Conservation (phyloP, 2,113 vertebrate genomes). For the Plotosus lineatus region DNA sequence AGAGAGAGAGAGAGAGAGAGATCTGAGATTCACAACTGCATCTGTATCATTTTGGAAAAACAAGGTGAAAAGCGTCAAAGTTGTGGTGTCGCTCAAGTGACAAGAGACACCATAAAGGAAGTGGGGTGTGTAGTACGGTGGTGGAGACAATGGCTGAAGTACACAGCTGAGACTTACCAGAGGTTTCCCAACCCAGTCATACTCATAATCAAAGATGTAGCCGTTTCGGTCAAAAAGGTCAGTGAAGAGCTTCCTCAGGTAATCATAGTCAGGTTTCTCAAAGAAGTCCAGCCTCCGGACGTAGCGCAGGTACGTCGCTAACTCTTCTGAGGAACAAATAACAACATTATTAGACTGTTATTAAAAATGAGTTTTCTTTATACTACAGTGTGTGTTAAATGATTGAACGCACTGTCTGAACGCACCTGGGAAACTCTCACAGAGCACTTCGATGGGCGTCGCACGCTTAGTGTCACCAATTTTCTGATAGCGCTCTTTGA, state of each 20-base stretch:
- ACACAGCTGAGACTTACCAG: constrained; percentile 76
- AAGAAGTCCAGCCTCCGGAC: constrained; percentile 96
- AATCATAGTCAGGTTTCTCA: constrained; percentile 95
- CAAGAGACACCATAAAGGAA: constrained; percentile 12
- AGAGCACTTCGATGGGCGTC: constrained; percentile 92
- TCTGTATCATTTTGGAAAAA: not conserved
- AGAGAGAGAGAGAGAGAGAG: constrained; percentile 25
- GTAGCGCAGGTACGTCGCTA: constrained; percentile 95
- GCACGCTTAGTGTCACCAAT: constrained; percentile 96
- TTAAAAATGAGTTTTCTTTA: not conserved
- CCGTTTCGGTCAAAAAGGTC: constrained; percentile 92
- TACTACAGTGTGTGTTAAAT: not conserved
- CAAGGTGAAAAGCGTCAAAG: not conserved
- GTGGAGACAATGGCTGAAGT: not conserved
- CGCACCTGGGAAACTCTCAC: constrained; percentile 94
- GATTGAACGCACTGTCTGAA: not conserved
- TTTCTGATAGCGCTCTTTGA: constrained; percentile 97
- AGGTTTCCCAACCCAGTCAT: constrained; percentile 97
- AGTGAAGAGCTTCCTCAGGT: constrained; percentile 92
- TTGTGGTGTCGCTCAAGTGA: not conserved
- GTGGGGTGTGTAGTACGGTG: too few species aligned
- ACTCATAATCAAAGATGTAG: constrained; percentile 95
- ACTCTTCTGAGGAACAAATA: constrained; percentile 84
- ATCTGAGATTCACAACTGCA: not conserved
- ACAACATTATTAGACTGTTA: not conserved